A percentile compares a stretch with the other conserved stretches of the same genome.
These are phyloP conservation scores for Ephestia elutella DNA, from an alignment of 1,140 invertebrate species.

Conservation along the genomic window DNA sequence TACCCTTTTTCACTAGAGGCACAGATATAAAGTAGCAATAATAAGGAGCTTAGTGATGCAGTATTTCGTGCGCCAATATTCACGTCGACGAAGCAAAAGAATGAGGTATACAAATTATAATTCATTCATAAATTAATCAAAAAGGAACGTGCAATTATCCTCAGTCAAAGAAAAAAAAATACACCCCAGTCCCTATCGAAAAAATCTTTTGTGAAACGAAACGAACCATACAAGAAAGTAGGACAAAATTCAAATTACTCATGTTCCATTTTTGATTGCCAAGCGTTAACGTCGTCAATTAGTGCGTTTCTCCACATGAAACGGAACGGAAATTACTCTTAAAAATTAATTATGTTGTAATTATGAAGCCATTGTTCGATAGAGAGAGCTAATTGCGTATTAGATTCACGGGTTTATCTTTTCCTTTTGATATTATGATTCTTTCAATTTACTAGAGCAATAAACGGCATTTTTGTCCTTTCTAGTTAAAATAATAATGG, in stretches of 20 bases:
- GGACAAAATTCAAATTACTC: slow-evolving; percentile 1
- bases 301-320: not conserved
- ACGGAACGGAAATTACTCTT: not conserved
- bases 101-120: not conserved
- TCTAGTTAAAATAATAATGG: too few relatives aligned
- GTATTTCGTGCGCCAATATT: too few relatives aligned
- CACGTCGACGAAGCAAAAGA: not conserved
- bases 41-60: too few relatives aligned
- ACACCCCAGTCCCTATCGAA: not conserved
- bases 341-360: not conserved
- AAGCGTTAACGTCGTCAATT: slow-evolving; percentile 1
- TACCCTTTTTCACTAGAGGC: too few relatives aligned
- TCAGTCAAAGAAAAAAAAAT: too few relatives aligned
- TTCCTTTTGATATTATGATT: too few relatives aligned
- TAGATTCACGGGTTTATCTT: too few relatives aligned
- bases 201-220: not conserved
- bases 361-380: not conserved
- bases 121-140: too few relatives aligned
- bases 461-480: too few relatives aligned
- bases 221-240: not conserved
- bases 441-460: too few relatives aligned
- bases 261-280: not conserved
- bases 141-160: not conserved
- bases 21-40: too few relatives aligned
- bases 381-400: not conserved